Evolutionary conservation across 2,113 vertebrate genomes (phyloP), one percentile per base, ranked within the genome.

Genomic region (Lepus timidus): DNA sequence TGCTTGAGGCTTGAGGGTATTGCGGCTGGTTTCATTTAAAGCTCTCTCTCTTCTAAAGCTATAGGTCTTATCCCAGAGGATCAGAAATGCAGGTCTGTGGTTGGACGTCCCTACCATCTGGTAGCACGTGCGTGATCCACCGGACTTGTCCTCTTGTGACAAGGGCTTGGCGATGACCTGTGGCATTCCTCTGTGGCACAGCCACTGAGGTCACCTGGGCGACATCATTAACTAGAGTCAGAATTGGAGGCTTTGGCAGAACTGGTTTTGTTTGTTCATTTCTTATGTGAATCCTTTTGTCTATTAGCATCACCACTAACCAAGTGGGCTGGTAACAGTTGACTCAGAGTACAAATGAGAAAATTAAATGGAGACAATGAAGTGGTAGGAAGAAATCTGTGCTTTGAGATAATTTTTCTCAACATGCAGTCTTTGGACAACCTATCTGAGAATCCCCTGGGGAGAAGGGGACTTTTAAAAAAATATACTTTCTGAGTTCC

Each of bases 241-340:
- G 70, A 91, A 49, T 73, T 14, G 23, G 3, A 39, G 55, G 3
- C 31, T 75, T 67, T 33, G 25, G 20, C 68, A 29, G 55, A 79
- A 70, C 19, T 55, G 31, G 27, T 90, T 81, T 83, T 71, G 49
- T 52, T 81, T 10, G 33, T 90, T 95, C 67, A 2, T 12, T 88
- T 67, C 11, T 74, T 90, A 13, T 87, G 82, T 89, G 55, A 90
- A 90, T 62, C 6, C 16, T 73, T 55, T 44, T 61, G 23, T 61
- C 83, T 12, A 6, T 36, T 13, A 74, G 27, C 71, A 61, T 88
- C 31, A n/a, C 29, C 17, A 39, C 16, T 68, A 92, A 85, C 9
- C 64, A 80, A 76, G 6, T 58, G 51, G 85, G 61, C 8, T 51
- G 49, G 36, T 22, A 67, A 71, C 17, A 12, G 33, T 17, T 22